A percentile compares a stretch with the other conserved stretches of the same genome.
phyloP scores from a whole-genome alignment of 1,140 invertebrate species.

The Brachionus plicatilis region DNA sequence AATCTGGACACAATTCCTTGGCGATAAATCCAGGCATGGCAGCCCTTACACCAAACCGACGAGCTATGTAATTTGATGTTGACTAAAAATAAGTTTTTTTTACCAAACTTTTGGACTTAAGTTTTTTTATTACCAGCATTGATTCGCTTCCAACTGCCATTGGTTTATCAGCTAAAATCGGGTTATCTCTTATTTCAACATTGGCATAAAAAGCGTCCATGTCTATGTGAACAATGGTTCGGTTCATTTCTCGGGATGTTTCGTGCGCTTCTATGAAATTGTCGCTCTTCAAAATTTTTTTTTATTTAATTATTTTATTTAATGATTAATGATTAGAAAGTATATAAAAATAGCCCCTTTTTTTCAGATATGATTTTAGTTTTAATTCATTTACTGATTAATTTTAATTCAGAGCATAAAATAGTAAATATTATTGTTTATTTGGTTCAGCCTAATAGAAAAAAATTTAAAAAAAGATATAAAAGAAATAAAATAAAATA shows the following conservation, averaged over 20 bases:
- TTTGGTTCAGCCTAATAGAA: too few relatives aligned
- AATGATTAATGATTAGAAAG: too few relatives aligned
- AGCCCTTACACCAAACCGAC: slow-evolving; percentile 64
- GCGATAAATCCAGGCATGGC: slow-evolving; percentile 70
- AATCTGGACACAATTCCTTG: slow-evolving; percentile 63
- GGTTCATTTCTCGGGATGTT: slow-evolving; percentile 53
- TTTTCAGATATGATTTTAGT: background rate
- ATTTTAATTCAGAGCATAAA: too few relatives aligned
- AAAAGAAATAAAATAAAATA: too few relatives aligned
- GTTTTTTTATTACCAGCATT: slow-evolving; percentile 59
- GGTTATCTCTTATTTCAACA: slow-evolving; percentile 65
- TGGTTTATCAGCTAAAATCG: slow-evolving; percentile 60
- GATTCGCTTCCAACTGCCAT: slow-evolving; percentile 64
- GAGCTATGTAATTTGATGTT: slow-evolving; percentile 65
- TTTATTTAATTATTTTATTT: slow-evolving; percentile 36
- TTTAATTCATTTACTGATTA: too few relatives aligned
- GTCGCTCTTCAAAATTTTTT: slow-evolving; percentile 52
- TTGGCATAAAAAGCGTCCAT: slow-evolving; percentile 67
- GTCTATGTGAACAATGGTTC: slow-evolving; percentile 64
- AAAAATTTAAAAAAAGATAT: too few relatives aligned
- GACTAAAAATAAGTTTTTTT: slow-evolving; percentile 54
- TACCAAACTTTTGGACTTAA: too few relatives aligned
- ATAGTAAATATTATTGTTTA: too few relatives aligned
- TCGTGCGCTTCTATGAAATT: slow-evolving; percentile 51
- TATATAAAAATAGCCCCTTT: too few relatives aligned